Base-by-base conservation (phyloP, 2,113 vertebrate genomes). In the Datnioides undecimradiatus region DNA sequence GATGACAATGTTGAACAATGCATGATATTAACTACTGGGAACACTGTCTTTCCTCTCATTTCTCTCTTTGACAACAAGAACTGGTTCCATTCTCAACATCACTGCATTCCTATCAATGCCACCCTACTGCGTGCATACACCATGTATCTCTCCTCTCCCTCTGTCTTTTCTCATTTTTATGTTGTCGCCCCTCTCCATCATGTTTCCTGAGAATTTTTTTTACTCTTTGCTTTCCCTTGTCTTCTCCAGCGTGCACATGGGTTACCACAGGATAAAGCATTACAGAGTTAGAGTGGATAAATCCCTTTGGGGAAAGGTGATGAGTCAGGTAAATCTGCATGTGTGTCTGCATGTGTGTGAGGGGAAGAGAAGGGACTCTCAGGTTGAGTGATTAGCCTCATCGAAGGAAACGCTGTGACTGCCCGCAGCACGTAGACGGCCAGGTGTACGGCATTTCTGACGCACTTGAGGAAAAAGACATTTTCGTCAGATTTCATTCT, bases 281-380 rank as follows among this genome's bases (percentile, higher is more conserved):
- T 93, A 93, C 83, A 71, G 60, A 68, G 71, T 94, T 93, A 93
- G 48, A 66, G 69, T 52, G 86, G 89, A 90, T 94, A 94, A 94
- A 87, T 87, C 91, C 89, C 92, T 76, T 89, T 92, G 90, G 62
- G 29, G 80, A 83, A 94, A 95, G 90, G 65, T 94, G 95, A 93
- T 92, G 79, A 96, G 94, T 96, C 94, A 96, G 93, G 91, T 48
- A 87, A 93, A 95, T 95, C 93, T 66, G 65, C 70, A 83, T 79
- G 69, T 84, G 71, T 33, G 80, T 54, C 40, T 76, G 69, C 62
- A 63, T 69, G 79, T 84, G 81, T 73, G 54, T 76, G 46, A 29
- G 62, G 41, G 64, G 59, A 55, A 65, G 73, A 76, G 46, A 73
- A 73, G 68, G 59, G 59, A 73, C 68, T 76, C 78, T 69, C 14